Evolutionary conservation across 2,113 vertebrate species (phyloP), one percentile per base, ranked within the genome.

Genomic region (Naja naja): DNA sequence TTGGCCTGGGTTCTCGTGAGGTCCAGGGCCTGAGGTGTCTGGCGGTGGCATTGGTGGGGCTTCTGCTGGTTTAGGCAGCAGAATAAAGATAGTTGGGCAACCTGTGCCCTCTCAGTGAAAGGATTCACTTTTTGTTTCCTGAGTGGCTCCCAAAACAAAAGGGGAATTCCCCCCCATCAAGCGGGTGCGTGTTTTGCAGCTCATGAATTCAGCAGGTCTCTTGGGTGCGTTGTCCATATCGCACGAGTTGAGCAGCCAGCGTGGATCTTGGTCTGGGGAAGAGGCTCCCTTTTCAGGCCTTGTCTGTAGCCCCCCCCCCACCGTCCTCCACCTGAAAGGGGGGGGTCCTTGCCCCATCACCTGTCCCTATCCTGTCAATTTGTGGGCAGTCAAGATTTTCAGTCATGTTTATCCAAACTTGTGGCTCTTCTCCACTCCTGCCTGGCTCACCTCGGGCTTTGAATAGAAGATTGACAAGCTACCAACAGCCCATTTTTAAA

Each of bases 161-260:
- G 85, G 95, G 95, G 96, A 96, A 96, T 96, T 96, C 96, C 56
- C 95, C 95, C 96, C 97, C 94, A 94, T 95, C 3, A 91, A 96
- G 96, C 95, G 95, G 96, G 95, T 94, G 93, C 96, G 97, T 96
- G 97, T 98, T 97, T 97, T 96, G 97, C 97, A 97, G 96, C 96
- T 97, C 97, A 97, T 97, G 97, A 97, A 97, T 96, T 96, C 96
- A 97, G 94, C 97, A 97, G 97, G 96, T 22, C 55, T 97, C 97
- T 97, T 96, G 95, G 97, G 95, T 56, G 94, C 96, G 96, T 96
- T 95, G 94, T 91, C 93, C 92, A 58, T 88, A 86, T 91, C 92
- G 56, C 86, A 49, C 93, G 94, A 93, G 92, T 69, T 95, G 94
- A 94, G 92, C 85, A 92, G 95, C 94, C 96, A 94, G 92, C 52